These are phyloP conservation scores for Montipora foliosa DNA, from an alignment of 64 coral and sea anemone species.

Conservation along the genomic window DNA sequence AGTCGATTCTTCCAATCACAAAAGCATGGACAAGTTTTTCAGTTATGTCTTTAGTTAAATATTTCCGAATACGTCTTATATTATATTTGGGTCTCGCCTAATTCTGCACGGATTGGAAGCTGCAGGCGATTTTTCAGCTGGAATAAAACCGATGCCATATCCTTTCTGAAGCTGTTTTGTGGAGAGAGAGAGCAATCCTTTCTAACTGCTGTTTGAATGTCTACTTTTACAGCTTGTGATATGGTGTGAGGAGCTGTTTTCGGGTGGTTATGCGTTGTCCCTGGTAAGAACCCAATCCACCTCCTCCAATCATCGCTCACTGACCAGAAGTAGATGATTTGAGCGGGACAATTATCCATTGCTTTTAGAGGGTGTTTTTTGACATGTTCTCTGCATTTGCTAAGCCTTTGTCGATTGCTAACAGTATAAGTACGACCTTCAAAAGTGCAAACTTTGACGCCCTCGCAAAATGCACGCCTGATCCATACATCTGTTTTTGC, in stretches of 20 bases:
- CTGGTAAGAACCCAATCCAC: not conserved
- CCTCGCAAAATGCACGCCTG: conserved; percentile 13
- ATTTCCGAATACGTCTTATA: not conserved
- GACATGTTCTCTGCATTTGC: conserved; percentile 8
- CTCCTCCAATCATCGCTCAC: not conserved
- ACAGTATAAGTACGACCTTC: conserved; percentile 5
- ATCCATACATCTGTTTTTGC: not conserved
- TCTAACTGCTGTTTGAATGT: conserved; percentile 16
- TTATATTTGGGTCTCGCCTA: conserved; percentile 20
- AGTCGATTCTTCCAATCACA: too few relatives aligned
- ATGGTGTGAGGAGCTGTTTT: conserved; percentile 9
- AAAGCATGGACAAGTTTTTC: too few relatives aligned
- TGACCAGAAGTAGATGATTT: conserved; percentile 20
- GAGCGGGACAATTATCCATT: conserved; percentile 1
- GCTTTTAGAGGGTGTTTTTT: not conserved
- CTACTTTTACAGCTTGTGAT: conserved; percentile 28
- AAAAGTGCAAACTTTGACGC: conserved; percentile 17
- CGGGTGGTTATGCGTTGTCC: not conserved
- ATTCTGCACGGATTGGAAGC: conserved; percentile 33
- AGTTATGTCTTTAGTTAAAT: too few relatives aligned
- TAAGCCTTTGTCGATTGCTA: conserved; percentile 19
- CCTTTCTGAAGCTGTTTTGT: conserved; percentile 65
- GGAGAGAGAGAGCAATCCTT: conserved; percentile 27
- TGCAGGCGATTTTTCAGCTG: conserved; percentile 43
- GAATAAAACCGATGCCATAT: conserved; percentile 26